Conservation (phyloP, 2,797 vertebrate species). For the Notolepis coatsorum region DNA sequence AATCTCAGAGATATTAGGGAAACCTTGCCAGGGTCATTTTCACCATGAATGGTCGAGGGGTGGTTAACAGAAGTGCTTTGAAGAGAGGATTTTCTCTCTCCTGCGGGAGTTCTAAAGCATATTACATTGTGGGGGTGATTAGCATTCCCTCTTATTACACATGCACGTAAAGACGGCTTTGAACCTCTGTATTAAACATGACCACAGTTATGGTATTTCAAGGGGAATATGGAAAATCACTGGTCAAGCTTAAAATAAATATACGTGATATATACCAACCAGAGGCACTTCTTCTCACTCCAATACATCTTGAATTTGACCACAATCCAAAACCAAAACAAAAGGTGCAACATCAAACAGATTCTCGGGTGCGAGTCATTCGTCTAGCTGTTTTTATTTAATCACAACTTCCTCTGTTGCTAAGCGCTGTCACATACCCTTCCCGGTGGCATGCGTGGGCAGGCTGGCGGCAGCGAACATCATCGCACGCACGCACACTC, state of each 20-base stretch:
- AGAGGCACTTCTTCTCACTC: conserved; percentile 21
- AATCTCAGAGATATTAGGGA: conserved; percentile 29
- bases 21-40: conserved; percentile 45
- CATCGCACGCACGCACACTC: too few relatives aligned
- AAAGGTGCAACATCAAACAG: conserved; percentile 50
- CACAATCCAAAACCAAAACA: conserved; percentile 32
- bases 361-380: conserved; percentile 31
- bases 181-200: conserved; percentile 72
- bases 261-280: conserved; percentile 12
- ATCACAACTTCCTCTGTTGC: conserved; percentile 33
- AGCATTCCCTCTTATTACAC: conserved; percentile 74
- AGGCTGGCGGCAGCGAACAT: conserved; percentile 8
- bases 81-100: conserved; percentile 78
- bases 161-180: conserved; percentile 75
- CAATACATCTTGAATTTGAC: conserved; percentile 8
- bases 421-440: conserved; percentile 27
- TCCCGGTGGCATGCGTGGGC: conserved; percentile 34
- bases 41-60: conserved; percentile 56
- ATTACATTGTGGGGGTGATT: conserved; percentile 75
- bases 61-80: conserved; percentile 73
- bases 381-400: conserved; percentile 37
- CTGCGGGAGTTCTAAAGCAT: conserved; percentile 65
- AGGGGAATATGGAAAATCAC: conserved; percentile 27
- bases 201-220: conserved; percentile 63
- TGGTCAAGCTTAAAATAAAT: conserved; percentile 30